Evolutionary conservation across 2,797 vertebrate genomes (phyloP).

Genomic region (Lindbergichthys nudifrons): DNA sequence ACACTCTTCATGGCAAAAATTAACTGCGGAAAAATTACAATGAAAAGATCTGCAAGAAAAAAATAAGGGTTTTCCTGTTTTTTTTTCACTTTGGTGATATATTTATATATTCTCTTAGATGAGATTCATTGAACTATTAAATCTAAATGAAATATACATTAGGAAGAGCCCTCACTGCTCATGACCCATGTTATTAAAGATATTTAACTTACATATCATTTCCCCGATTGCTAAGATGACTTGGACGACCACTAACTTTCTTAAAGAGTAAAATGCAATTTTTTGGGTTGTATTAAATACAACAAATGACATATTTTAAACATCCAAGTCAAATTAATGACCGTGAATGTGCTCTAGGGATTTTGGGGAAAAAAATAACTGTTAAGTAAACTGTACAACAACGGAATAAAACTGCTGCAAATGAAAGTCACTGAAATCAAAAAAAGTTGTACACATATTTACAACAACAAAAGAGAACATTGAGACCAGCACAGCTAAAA

Average conservation of each 20-base stretch:
- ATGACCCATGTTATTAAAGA: constrained; percentile 66
- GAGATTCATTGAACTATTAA: constrained; percentile 61
- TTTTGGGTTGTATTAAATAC: constrained; percentile 66
- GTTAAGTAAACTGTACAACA: constrained; percentile 80
- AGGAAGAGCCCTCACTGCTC: constrained; percentile 69
- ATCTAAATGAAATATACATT: constrained; percentile 79
- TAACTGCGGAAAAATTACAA: constrained; percentile 65
- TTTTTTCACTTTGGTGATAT: constrained; percentile 64
- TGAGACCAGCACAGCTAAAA: constrained; percentile 74
- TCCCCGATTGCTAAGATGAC: constrained; percentile 70
- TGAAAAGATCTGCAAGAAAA: constrained; percentile 56
- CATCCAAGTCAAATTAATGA: constrained; percentile 68
- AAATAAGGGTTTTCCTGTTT: constrained; percentile 43
- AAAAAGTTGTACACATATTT: constrained; percentile 77
- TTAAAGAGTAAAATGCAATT: constrained; percentile 65
- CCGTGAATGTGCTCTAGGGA: constrained; percentile 65
- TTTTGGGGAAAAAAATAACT: constrained; percentile 52
- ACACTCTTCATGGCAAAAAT: constrained; percentile 63
- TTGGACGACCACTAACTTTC: constrained; percentile 73
- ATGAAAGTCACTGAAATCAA: constrained; percentile 70
- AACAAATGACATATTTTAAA: constrained; percentile 64
- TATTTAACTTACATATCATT: constrained; percentile 76
- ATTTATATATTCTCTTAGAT: constrained; percentile 45
- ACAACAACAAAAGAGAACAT: constrained; percentile 73
- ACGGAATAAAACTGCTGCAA: constrained; percentile 64